These are phyloP conservation scores for Trichonephila clavipes DNA, from an alignment of 1,140 invertebrate genomes.

Conservation along the genomic window DNA sequence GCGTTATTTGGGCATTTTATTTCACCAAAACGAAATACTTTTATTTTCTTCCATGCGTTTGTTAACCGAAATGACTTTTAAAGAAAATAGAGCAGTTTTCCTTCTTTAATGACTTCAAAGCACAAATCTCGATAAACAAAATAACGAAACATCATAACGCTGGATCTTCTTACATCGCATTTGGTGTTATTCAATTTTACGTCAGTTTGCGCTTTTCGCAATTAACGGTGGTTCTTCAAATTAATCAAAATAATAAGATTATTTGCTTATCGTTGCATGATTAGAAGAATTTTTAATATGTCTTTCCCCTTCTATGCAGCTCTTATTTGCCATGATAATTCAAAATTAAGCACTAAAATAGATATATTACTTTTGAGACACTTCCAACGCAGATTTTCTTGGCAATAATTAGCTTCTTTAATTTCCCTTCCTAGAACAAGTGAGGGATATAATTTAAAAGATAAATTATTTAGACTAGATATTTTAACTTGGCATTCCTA, in stretches of 20 bases:
- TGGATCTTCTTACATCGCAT: background rate
- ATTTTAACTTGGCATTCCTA: conserved; percentile 29
- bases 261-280: conserved; percentile 27
- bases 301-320: background rate
- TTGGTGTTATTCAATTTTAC: conserved; percentile 26
- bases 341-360: conserved; percentile 39
- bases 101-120: conserved; percentile 35
- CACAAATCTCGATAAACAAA: background rate
- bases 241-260: conserved; percentile 41
- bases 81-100: background rate
- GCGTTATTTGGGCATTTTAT: conserved; percentile 29
- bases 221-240: conserved; percentile 11
- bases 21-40: conserved; percentile 12
- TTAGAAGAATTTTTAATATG: conserved; percentile 6
- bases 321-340: conserved; percentile 5
- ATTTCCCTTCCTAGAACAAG: conserved; percentile 9
- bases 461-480: conserved; percentile 52
- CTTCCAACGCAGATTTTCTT: background rate
- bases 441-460: conserved; percentile 53
- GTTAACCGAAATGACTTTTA: background rate
- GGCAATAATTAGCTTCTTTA: conserved; percentile 44
- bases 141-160: background rate
- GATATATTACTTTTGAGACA: conserved; percentile 35
- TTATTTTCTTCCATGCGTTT: background rate
- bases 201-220: background rate